Conservation (phyloP, 2,797 vertebrate species). For the Moxostoma hubbsi region DNA sequence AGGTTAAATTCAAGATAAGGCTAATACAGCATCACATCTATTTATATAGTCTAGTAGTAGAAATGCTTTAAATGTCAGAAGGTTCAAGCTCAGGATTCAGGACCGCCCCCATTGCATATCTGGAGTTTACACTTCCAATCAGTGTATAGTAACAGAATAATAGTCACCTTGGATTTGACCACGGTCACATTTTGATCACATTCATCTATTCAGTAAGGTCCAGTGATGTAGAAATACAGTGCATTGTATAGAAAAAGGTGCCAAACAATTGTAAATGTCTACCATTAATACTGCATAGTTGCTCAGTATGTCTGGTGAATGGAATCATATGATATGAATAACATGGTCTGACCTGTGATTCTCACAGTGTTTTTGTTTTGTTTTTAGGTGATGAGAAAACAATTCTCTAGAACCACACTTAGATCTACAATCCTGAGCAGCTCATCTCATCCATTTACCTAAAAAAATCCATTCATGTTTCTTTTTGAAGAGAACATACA, state of each 20-base stretch:
- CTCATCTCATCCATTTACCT: slow-evolving; percentile 65
- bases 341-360: slow-evolving; percentile 65
- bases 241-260: slow-evolving; percentile 21
- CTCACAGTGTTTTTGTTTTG: slow-evolving; percentile 64
- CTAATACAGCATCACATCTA: slow-evolving; percentile 15
- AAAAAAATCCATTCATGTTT: slow-evolving; percentile 46
- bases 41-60: slow-evolving; percentile 1
- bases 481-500: slow-evolving; percentile 60
- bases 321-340: slow-evolving; percentile 60
- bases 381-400: slow-evolving; percentile 80
- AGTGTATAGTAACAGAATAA: slow-evolving; percentile 32
- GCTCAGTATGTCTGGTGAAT: slow-evolving; percentile 74
- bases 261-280: slow-evolving; percentile 64
- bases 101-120: slow-evolving; percentile 28
- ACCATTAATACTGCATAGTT: slow-evolving; percentile 85
- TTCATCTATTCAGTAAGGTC: slow-evolving; percentile 18
- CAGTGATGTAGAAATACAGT: slow-evolving; percentile 10
- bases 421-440: slow-evolving; percentile 78
- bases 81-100: slow-evolving; percentile 3
- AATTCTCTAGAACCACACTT: slow-evolving; percentile 70
- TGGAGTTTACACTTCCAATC: background rate
- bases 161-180: background rate
- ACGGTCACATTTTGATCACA: slow-evolving; percentile 26
- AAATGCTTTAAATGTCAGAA: slow-evolving; percentile 12
- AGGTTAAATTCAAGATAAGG: background rate